phyloP scores from a whole-genome alignment of 2,888 invertebrate species.

The Lissocephala sabroskyi region DNA sequence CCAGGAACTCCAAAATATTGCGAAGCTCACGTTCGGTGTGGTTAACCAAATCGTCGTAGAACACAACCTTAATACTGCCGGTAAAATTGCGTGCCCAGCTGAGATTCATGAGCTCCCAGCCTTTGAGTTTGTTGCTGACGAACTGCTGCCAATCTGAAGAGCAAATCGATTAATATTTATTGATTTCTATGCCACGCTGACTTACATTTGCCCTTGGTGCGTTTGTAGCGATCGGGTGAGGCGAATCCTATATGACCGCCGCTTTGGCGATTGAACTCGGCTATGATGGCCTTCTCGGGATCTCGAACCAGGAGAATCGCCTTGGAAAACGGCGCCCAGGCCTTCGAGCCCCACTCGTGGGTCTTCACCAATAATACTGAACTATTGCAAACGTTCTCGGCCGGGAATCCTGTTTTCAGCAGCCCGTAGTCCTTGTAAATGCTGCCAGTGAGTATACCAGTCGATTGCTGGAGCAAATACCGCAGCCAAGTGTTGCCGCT shows the following conservation, averaged over 20 bases:
- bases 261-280: conserved; percentile 86
- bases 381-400: conserved; percentile 82
- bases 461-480: conserved; percentile 84
- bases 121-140: conserved; percentile 77
- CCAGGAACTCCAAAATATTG: conserved; percentile 77
- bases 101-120: conserved; percentile 81
- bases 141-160: conserved; percentile 84
- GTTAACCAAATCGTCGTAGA: conserved; percentile 80
- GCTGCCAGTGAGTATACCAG: conserved; percentile 84
- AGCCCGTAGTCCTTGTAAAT: conserved; percentile 87
- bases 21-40: conserved; percentile 76
- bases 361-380: conserved; percentile 86
- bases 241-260: conserved; percentile 88
- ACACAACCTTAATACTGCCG: conserved; percentile 80
- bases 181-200: background rate
- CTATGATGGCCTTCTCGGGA: conserved; percentile 79
- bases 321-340: conserved; percentile 77
- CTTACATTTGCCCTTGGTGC: conserved; percentile 78
- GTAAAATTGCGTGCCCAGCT: conserved; percentile 81
- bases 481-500: conserved; percentile 89
- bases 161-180: background rate
- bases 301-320: conserved; percentile 82
- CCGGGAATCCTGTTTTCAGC: conserved; percentile 85
- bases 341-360: conserved; percentile 80
- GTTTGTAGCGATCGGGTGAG: conserved; percentile 78